Evolutionary conservation across 2,113 vertebrate genomes (phyloP), one percentile per base, ranked within the genome.

Genomic region (Diphyllodes magnificus): DNA sequence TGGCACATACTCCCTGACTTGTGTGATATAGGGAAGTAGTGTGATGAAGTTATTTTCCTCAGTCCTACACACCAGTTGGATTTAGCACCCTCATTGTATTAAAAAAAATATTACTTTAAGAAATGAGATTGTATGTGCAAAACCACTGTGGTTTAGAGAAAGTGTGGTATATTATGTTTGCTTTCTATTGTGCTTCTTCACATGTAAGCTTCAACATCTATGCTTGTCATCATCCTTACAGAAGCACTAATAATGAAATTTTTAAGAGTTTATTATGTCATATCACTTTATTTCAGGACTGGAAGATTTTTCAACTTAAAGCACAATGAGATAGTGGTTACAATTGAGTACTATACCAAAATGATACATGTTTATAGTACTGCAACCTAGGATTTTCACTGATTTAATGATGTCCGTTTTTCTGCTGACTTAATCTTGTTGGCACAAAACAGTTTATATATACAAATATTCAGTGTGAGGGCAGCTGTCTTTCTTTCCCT

Each of bases 291-390:
- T 56, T 87, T 71, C n/a, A 72, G 14, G 9, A 87, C 5, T 16
- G 4, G 49, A 57, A 77, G 35, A 6, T 19, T 57, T 79, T 82
- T 61, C 39, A 42, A 23, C 20, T 37, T 44, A 79, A 84, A 75
- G 20, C 23, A 17, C 10, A 65, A 85, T 45, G 5, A 47, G 63
- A 50, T 8, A 23, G 2, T 28, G 28, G 23, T 53, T 63, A 17
- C 22, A 17, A 7, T 10, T 10, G 24, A 44, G 17, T 11, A 35
- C 4, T 63, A 60, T 54, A 65, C 21, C 17, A n/a, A 54, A 91
- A 59, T 2, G 4, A 21, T 19, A 22, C 0, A 4, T 4, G 2
- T 50, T 40, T 25, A 5, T 7, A 16, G 24, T 0, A 0, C 39
- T 54, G 24, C 10, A 85, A 0, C 33, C 49, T 28, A 19, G 14